phyloP scores from a whole-genome alignment of 2,113 vertebrate genomes.

The Indicator indicator region DNA sequence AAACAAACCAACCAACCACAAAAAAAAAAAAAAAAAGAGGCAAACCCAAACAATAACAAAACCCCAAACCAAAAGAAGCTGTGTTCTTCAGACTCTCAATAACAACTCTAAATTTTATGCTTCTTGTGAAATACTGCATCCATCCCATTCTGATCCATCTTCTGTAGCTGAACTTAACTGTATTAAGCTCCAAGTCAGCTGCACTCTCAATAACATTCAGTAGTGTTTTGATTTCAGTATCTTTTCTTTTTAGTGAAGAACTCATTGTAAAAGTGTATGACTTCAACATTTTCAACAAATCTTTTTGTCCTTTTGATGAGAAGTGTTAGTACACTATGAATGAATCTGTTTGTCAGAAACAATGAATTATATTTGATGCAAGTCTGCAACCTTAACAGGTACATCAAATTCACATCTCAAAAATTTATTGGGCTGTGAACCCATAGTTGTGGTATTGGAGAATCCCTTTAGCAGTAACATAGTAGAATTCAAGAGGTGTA shows the following conservation, averaged over 20 bases:
- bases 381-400: not conserved
- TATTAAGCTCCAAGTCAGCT: not conserved
- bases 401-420: not conserved
- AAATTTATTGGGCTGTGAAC: not conserved
- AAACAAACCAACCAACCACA: no score
- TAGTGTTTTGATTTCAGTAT: not conserved
- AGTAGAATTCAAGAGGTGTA: not conserved
- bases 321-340: not conserved
- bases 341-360: not conserved
- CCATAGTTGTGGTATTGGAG: not conserved
- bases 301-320: not conserved
- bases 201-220: not conserved
- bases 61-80: not conserved
- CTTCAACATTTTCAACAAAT: not conserved
- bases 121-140: not conserved
- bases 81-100: not conserved
- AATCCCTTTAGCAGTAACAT: not conserved
- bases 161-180: not conserved
- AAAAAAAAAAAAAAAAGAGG: no score
- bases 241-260: not conserved
- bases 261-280: accelerated
- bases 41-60: no score
- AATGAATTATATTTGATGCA: not conserved
- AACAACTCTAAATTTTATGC: not conserved
- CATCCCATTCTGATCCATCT: not conserved